Conservation (phyloP, 2,888 invertebrate genomes). For the Nephrotoma flavescens region DNA sequence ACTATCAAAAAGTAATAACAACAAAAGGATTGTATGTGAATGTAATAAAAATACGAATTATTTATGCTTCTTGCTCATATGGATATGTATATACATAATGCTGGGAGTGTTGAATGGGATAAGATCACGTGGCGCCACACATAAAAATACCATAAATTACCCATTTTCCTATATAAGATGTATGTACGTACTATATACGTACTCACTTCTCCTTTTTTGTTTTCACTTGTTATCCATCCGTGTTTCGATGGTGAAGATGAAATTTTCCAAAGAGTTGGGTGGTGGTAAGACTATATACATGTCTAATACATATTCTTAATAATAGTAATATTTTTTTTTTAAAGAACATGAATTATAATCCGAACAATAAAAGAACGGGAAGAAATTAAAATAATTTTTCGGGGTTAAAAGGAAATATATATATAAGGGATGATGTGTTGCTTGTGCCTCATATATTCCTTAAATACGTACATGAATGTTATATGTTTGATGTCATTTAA, state of each 20-base stretch:
- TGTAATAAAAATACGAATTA: background rate
- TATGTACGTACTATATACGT: background rate
- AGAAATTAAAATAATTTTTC: background rate
- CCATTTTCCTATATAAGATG: background rate
- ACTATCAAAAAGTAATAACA: background rate
- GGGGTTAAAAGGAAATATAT: background rate
- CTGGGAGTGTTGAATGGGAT: background rate
- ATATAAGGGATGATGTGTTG: background rate
- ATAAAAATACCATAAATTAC: background rate
- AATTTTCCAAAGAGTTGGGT: background rate
- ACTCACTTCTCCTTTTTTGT: background rate
- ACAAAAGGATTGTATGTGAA: background rate
- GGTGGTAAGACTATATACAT: background rate
- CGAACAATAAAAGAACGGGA: background rate
- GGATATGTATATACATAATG: background rate
- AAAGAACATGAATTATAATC: background rate
- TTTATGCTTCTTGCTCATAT: background rate
- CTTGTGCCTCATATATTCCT: background rate
- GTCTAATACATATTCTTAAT: background rate
- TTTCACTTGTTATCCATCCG: background rate
- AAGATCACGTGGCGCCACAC: background rate
- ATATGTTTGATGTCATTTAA: background rate
- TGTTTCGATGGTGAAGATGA: background rate
- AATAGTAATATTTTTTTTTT: background rate
- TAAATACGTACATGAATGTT: background rate